Evolutionary conservation across 2,888 invertebrate genomes (phyloP).

Genomic region (Nymphalis urticae): DNA sequence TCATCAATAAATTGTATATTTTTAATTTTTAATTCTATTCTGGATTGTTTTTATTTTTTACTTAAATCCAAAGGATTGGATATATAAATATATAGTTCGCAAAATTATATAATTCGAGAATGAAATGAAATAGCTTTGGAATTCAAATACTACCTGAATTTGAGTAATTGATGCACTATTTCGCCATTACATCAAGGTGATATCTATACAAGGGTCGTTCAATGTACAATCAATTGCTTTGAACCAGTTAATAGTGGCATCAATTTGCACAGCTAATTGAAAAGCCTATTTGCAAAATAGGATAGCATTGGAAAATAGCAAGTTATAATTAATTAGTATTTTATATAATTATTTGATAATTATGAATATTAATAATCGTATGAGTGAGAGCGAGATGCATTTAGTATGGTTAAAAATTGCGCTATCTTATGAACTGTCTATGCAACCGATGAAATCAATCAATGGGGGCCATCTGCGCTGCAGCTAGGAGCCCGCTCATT

Average conservation of each 20-base stretch:
- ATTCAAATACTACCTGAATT: too few relatives aligned
- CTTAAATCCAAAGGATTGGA: too few relatives aligned
- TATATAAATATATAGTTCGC: too few relatives aligned
- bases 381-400: background rate
- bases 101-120: too few relatives aligned
- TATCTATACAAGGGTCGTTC: too few relatives aligned
- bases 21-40: too few relatives aligned
- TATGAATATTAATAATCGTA: background rate
- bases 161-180: too few relatives aligned
- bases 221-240: background rate
- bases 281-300: background rate
- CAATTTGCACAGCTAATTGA: background rate
- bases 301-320: background rate
- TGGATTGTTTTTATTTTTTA: too few relatives aligned
- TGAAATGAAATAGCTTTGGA: too few relatives aligned
- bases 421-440: conserved; percentile 12
- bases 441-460: conserved; percentile 15
- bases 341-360: too few relatives aligned
- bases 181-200: too few relatives aligned
- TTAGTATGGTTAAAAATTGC: background rate
- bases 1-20: too few relatives aligned
- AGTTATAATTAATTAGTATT: background rate
- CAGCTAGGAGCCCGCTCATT: conserved; percentile 6
- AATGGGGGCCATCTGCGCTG: conserved; percentile 17
- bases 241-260: background rate